Evolutionary conservation across 2,797 vertebrate species (phyloP).

Genomic region (Eulemur rubriventer): DNA sequence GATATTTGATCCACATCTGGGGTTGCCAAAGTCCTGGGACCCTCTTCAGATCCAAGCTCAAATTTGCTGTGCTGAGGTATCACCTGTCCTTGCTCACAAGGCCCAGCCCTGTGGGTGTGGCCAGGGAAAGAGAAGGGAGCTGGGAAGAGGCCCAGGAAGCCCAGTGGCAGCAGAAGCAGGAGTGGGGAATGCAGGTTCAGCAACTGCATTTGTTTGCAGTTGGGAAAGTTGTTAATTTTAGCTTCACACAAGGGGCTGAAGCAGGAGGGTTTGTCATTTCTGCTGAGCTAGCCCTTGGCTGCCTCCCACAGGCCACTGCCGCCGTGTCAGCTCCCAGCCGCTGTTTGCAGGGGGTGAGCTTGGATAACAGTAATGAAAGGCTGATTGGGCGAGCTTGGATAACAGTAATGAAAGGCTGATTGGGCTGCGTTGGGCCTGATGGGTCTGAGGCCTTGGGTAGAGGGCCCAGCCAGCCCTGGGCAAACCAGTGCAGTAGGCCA

Average conservation of each 20-base stretch:
- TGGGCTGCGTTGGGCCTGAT: neutral
- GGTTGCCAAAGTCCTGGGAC: neutral
- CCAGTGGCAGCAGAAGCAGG: constrained; percentile 29
- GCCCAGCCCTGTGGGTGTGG: neutral
- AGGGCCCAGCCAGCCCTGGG: neutral
- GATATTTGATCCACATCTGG: neutral
- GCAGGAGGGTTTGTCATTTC: constrained; percentile 69
- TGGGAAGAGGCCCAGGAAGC: neutral
- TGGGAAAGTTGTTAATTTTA: constrained; percentile 75
- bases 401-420: neutral
- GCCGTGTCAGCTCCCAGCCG: constrained; percentile 10
- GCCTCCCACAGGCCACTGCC: constrained; percentile 70
- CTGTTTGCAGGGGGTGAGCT: neutral
- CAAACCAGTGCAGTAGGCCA: neutral
- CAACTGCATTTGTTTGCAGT: constrained; percentile 71
- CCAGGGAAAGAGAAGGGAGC: neutral
- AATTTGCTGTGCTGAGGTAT: neutral
- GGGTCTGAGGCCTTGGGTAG: neutral
- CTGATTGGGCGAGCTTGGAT: neutral
- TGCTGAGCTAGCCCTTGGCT: constrained; percentile 76
- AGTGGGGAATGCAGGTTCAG: constrained; percentile 66
- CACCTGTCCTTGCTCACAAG: neutral
- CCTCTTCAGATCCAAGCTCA: neutral
- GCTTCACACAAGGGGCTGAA: constrained; percentile 69
- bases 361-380: neutral